Conservation (phyloP, 1,140 invertebrate genomes). For the Oreohelix idahoensis region DNA sequence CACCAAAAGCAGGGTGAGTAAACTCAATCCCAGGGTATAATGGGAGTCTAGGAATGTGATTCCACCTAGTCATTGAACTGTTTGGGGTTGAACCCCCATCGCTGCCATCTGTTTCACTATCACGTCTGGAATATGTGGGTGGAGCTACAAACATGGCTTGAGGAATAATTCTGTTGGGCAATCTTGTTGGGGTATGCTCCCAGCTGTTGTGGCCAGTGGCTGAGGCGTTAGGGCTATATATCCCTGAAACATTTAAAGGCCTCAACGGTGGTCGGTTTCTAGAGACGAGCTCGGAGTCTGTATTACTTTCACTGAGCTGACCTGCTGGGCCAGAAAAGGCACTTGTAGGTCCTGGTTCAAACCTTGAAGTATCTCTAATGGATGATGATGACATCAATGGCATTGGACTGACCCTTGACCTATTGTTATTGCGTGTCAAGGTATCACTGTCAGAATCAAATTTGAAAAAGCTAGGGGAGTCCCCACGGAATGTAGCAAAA, state of each 20-base stretch:
- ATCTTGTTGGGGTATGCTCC: neutral
- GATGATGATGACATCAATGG: constrained; percentile 5
- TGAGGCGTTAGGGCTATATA: neutral
- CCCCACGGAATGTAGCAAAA: constrained; percentile 46
- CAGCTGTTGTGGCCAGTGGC: constrained; percentile 17
- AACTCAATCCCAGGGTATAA: constrained; percentile 35
- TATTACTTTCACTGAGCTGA: constrained; percentile 12
- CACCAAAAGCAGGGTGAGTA: constrained; percentile 29
- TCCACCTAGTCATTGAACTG: constrained; percentile 20
- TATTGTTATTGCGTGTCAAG: constrained; percentile 21
- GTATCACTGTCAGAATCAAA: constrained; percentile 50
- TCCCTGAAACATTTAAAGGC: neutral
- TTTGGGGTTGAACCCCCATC: constrained; percentile 7
- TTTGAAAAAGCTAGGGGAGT: constrained; percentile 44
- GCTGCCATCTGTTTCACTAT: constrained; percentile 27
- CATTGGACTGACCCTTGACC: constrained; percentile 1
- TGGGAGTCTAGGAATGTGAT: constrained; percentile 34
- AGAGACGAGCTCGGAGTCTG: neutral
- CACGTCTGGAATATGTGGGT: constrained; percentile 1
- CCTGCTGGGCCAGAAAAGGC: neutral
- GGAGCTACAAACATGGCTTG: neutral
- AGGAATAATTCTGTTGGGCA: neutral
- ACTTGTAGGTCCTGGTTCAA: neutral
- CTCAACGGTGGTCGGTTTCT: neutral
- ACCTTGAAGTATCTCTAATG: neutral